Evolutionary conservation across 2,888 invertebrate species (phyloP).

Genomic region (Patella caerulea): DNA sequence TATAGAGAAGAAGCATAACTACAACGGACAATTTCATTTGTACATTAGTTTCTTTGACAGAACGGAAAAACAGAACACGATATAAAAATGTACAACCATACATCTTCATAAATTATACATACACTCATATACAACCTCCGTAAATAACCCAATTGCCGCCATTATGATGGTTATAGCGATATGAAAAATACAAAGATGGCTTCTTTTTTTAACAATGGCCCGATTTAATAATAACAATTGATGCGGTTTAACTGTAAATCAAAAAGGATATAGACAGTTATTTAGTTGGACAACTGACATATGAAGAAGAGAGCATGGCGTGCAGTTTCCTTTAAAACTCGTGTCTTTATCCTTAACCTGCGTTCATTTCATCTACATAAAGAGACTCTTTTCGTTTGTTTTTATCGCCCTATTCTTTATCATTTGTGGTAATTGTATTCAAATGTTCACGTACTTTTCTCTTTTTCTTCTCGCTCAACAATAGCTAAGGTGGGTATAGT

Average conservation of each 20-base stretch:
- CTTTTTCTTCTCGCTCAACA: not conserved
- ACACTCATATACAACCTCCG: too few relatives aligned
- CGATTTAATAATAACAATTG: too few relatives aligned
- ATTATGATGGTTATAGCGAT: too few relatives aligned
- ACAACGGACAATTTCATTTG: not conserved
- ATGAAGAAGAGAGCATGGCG: not conserved
- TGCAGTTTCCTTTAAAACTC: not conserved
- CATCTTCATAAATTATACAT: too few relatives aligned
- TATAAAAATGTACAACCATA: too few relatives aligned
- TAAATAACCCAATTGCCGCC: too few relatives aligned
- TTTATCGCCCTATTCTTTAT: not conserved
- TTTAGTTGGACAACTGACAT: too few relatives aligned
- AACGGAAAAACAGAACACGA: not conserved
- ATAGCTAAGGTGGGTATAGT: not conserved
- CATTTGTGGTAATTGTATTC: conserved; percentile 4
- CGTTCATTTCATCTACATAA: not conserved
- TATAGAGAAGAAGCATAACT: not conserved
- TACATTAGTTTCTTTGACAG: conserved; percentile 12
- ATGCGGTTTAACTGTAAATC: too few relatives aligned
- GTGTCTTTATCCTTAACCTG: not conserved
- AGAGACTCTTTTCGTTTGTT: conserved; percentile 2
- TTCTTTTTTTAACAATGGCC: too few relatives aligned
- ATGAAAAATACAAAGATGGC: too few relatives aligned
- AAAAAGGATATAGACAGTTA: too few relatives aligned
- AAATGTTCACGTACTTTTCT: conserved; percentile 10